Conservation (phyloP, 2,797 vertebrate genomes). For the Hippopotamyrus pictus region DNA sequence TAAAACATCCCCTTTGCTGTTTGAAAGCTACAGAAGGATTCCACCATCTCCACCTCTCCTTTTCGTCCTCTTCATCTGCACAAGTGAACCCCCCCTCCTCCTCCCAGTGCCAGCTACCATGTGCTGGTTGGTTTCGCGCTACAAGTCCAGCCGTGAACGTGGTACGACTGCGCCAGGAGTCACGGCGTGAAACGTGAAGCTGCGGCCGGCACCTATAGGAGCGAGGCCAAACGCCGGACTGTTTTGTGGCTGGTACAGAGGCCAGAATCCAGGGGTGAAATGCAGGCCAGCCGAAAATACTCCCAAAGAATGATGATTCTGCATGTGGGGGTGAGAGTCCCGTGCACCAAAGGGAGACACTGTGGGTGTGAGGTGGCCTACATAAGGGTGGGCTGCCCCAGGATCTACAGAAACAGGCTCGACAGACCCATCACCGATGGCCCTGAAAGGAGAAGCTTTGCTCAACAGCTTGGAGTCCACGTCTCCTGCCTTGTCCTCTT, state of each 20-base stretch:
- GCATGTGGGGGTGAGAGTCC: constrained; percentile 36
- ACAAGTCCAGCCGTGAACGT: constrained; percentile 49
- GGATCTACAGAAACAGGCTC: constrained; percentile 33
- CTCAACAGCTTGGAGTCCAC: constrained; percentile 28
- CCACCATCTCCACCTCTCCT: background rate
- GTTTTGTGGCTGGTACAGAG: constrained; percentile 51
- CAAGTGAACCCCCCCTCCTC: background rate
- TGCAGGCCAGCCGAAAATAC: constrained; percentile 50
- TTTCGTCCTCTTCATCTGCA: background rate
- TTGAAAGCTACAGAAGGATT: background rate
- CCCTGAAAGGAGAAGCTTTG: constrained; percentile 30
- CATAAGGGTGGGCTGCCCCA: constrained; percentile 28
- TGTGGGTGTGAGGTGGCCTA: constrained; percentile 43
- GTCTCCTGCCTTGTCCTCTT: constrained; percentile 38
- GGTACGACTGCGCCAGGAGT: constrained; percentile 42
- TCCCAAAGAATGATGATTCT: constrained; percentile 44
- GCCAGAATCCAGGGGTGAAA: constrained; percentile 55
- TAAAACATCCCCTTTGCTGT: background rate
- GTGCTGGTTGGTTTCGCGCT: constrained; percentile 25
- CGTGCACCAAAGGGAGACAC: constrained; percentile 45
- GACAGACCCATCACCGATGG: constrained; percentile 28
- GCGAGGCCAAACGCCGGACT: constrained; percentile 34
- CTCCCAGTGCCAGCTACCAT: background rate
- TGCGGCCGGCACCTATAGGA: constrained; percentile 47
- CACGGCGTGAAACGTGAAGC: constrained; percentile 47